Conservation (phyloP, 2,888 invertebrate genomes). For the Andricus curvator region DNA sequence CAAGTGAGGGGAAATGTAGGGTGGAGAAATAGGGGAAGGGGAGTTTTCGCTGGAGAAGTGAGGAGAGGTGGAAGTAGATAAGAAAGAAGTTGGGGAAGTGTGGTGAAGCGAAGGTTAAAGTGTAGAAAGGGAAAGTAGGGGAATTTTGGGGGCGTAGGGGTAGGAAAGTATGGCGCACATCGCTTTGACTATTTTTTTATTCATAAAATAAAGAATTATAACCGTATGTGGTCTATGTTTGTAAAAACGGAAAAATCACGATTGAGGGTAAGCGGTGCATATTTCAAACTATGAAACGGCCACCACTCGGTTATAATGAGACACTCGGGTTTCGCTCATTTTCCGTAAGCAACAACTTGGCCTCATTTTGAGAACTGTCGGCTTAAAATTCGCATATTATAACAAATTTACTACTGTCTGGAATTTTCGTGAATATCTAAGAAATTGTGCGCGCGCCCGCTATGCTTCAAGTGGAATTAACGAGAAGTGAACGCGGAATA, state of each 20-base stretch:
- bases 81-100: too few relatives aligned
- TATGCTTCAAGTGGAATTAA: background rate
- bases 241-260: background rate
- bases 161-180: too few relatives aligned
- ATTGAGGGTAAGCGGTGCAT: background rate
- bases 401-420: background rate
- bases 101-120: too few relatives aligned
- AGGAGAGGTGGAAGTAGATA: too few relatives aligned
- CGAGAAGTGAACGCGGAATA: slow-evolving; percentile 1
- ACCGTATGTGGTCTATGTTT: background rate
- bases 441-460: background rate
- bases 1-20: too few relatives aligned
- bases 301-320: background rate
- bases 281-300: background rate
- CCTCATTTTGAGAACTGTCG: background rate
- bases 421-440: background rate
- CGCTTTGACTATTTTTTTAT: too few relatives aligned
- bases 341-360: background rate
- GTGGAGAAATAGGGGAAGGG: too few relatives aligned
- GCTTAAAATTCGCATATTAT: background rate
- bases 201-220: background rate
- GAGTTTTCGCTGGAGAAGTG: too few relatives aligned
- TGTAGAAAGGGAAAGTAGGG: too few relatives aligned
- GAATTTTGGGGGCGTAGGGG: too few relatives aligned
- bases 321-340: background rate